These are phyloP conservation scores for Gambusia yucatana DNA, from an alignment of 2,797 vertebrate genomes.

Conservation along the genomic window DNA sequence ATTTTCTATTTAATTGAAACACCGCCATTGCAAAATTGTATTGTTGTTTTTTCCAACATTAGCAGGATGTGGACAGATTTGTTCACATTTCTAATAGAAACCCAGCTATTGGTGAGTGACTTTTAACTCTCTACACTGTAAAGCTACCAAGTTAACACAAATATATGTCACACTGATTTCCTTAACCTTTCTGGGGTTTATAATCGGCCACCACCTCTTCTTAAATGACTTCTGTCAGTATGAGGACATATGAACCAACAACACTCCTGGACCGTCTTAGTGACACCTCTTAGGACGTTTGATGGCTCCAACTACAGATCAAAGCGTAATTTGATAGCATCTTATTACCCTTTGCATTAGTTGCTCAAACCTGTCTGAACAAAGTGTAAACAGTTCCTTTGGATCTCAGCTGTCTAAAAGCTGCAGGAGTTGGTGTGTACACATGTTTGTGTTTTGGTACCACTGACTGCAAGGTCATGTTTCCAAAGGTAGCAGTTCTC, in stretches of 20 bases:
- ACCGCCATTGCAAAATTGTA: too few species aligned
- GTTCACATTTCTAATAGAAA: too few species aligned
- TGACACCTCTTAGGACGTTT: constrained; percentile 43
- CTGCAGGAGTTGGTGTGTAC: constrained; percentile 55
- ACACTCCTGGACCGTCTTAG: constrained; percentile 9
- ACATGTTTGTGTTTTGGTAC: constrained; percentile 49
- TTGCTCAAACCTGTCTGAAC: constrained; percentile 43
- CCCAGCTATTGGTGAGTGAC: not conserved
- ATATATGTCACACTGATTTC: not conserved
- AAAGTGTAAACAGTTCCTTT: constrained; percentile 10
- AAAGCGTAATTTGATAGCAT: constrained; percentile 36
- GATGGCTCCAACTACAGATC: constrained; percentile 19
- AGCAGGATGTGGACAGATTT: too few species aligned
- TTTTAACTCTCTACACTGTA: not conserved
- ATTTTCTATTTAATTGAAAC: too few species aligned
- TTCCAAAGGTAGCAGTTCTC: constrained; percentile 62
- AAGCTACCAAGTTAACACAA: not conserved
- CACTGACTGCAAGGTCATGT: constrained; percentile 61
- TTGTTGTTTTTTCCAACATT: not conserved
- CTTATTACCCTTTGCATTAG: constrained; percentile 37
- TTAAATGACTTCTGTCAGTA: not conserved
- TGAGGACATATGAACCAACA: not conserved
- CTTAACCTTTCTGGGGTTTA: not conserved
- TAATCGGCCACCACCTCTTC: not conserved
- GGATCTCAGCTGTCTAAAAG: constrained; percentile 33